Evolutionary conservation across 2,888 invertebrate species (phyloP), one percentile per base, ranked within the genome.

Genomic region (Caenorhabditis uteleia): DNA sequence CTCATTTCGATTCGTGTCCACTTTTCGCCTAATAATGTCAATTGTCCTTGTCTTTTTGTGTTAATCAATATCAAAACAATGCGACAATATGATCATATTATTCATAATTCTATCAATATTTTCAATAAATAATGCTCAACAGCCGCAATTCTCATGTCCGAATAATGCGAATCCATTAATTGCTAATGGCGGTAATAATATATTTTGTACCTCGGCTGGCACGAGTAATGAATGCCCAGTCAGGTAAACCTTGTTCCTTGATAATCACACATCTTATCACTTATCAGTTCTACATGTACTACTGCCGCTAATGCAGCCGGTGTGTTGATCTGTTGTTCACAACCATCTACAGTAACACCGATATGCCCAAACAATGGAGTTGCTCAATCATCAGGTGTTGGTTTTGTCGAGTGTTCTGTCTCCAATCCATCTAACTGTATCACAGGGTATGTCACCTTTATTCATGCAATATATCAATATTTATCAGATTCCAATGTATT

Each of bases 291-390:
- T 21, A 60, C 60, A 23, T 75, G 75, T 51, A 56, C 57, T 16
- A 54, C 62, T 8, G 74, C 75, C 21, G 45, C 68, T 14, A 75
- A 75, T 38, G 53, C 64, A 2, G 46, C 55, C 8, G 69, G 69
- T 3, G 60, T 77, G 47, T 48, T 74, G 21, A 78, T 78, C 44
- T 80, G 80, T 47, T 74, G 74, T 26, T 70, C 57, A n/a, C 56
- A 47, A 36, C 20, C 60, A 7, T 44, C 68, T 4, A 43, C 66
- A 7, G 43, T 62, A 18, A 59, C 58, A 20, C 79, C 78, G n/a
- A 55, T 70, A 12, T 80, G 80, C 47, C 80, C 80, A 4, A 69
- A 65, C 33, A 74, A 70, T 34, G 66, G 68, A 23, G 34, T 62
- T 7, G 70, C 79, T 27, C 79, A 79, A 45, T 60, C 77, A 20